Base-by-base conservation (phyloP, 30 jellyfish, hydroid and myxozoan species). In the Turritopsis rubra region DNA sequence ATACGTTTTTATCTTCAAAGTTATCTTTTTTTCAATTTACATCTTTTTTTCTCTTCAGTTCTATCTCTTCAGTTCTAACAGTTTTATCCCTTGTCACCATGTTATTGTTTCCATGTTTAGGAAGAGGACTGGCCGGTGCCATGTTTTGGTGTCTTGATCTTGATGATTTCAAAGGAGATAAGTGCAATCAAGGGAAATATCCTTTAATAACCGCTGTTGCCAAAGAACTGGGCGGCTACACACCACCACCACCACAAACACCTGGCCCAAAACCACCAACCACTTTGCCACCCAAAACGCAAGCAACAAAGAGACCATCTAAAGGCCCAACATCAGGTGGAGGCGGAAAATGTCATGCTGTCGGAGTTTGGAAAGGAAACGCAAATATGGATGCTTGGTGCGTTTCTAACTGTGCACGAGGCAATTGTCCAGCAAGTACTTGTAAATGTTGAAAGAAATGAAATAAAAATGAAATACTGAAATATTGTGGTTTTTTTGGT, bases 151-250 rank as follows among this genome's bases (percentile, higher is more conserved):
- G 85, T 52, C 53, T 85, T 78, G 90, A 76, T 75, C 85, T 85
- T 24, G 92, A 85, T 85, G 92, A 85, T 85, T 85, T 85, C 84
- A 85, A 85, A 16, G 90, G 97, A 8, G 52, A 79, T n/a, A 5
- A 41, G 5, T 92, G 98, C 72, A 95, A 95, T 18, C 89, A 88
- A 87, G 98, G 98, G 54, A 91, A 91, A 20, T 88, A 92, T 28
- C 98, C 98, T 23, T 70, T 92, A 41, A 92, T 92, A 85, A 83
- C 89, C 25, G 95, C 98, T 3, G 98, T 92, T 41, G 83, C 95
- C 72, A 21, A 73, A 25, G 91, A 87, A 8, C 86, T 92, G 21
- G 90, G 81, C 53, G 93, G 92, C 28, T 95, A 85, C 60, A 52
- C 81, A 0, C 90, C 90, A 71, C 90, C 90, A 18, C 26, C 22